phyloP scores from a whole-genome alignment of 2,888 invertebrate species.

The Meiosimyza platycephala region DNA sequence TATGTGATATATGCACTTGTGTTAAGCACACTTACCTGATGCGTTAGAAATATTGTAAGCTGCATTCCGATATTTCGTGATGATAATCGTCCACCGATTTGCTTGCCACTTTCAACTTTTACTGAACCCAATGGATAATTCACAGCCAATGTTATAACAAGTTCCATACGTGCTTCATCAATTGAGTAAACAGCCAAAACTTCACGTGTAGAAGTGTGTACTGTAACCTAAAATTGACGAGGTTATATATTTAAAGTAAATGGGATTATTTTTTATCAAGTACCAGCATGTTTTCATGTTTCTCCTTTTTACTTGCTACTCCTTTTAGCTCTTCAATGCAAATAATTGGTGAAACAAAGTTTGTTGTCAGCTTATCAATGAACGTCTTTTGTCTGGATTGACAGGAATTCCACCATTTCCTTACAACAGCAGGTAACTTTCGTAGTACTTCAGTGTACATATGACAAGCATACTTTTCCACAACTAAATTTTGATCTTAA shows the following conservation, averaged over 20 bases:
- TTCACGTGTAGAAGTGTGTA: constrained; percentile 79
- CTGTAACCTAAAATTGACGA: constrained; percentile 71
- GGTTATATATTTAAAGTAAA: not conserved
- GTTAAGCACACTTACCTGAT: no score
- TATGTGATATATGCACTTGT: not conserved
- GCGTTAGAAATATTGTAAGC: constrained; percentile 85
- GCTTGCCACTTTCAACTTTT: constrained; percentile 76
- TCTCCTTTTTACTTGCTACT: constrained; percentile 70
- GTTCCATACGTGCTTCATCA: constrained; percentile 82
- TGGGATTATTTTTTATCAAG: constrained; percentile 40
- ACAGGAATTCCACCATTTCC: constrained; percentile 81
- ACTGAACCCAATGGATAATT: constrained; percentile 88
- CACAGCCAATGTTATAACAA: constrained; percentile 79
- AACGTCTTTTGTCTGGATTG: constrained; percentile 74
- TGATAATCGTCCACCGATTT: constrained; percentile 77
- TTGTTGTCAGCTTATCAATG: constrained; percentile 76
- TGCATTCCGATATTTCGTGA: constrained; percentile 84
- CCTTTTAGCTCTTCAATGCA: constrained; percentile 75
- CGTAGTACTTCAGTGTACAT: constrained; percentile 74
- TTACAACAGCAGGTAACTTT: constrained; percentile 78
- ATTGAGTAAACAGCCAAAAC: constrained; percentile 84
- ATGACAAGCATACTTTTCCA: constrained; percentile 71
- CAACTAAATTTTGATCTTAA: constrained; percentile 53
- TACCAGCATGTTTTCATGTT: constrained; percentile 76
- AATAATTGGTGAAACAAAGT: constrained; percentile 76